Evolutionary conservation across 2,797 vertebrate genomes (phyloP).

Genomic region (Pipistrellus nathusii): DNA sequence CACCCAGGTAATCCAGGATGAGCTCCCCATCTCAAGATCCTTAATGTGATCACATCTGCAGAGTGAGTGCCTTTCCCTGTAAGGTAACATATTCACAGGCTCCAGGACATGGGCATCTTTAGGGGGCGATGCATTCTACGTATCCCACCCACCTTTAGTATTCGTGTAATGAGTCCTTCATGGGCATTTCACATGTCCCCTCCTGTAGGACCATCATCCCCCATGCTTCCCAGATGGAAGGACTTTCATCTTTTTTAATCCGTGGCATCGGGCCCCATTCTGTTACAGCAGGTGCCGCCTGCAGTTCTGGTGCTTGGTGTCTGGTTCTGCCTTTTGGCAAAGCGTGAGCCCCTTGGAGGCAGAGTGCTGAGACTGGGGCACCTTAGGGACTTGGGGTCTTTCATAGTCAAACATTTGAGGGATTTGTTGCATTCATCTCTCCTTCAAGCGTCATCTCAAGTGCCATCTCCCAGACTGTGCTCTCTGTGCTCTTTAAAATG

Average conservation of each 20-base stretch:
- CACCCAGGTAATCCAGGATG: not conserved
- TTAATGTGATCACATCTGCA: not conserved
- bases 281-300: not conserved
- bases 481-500: not conserved
- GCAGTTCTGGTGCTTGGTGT: not conserved
- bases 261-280: not conserved
- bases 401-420: not conserved
- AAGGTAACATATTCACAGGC: not conserved
- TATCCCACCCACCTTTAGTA: not conserved
- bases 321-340: not conserved
- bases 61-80: not conserved
- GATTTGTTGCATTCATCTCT: not conserved
- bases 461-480: not conserved
- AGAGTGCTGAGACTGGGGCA: not conserved
- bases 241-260: no score
- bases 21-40: not conserved
- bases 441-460: not conserved
- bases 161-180: not conserved
- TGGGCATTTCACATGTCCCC: not conserved
- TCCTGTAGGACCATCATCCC: not conserved
- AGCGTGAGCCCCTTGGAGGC: not conserved
- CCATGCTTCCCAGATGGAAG: not conserved
- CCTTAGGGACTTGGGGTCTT: not conserved
- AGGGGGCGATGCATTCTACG: not conserved
- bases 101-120: not conserved